These are phyloP conservation scores for Capricornis sumatraensis DNA, from an alignment of 2,113 vertebrate genomes.

Conservation along the genomic window DNA sequence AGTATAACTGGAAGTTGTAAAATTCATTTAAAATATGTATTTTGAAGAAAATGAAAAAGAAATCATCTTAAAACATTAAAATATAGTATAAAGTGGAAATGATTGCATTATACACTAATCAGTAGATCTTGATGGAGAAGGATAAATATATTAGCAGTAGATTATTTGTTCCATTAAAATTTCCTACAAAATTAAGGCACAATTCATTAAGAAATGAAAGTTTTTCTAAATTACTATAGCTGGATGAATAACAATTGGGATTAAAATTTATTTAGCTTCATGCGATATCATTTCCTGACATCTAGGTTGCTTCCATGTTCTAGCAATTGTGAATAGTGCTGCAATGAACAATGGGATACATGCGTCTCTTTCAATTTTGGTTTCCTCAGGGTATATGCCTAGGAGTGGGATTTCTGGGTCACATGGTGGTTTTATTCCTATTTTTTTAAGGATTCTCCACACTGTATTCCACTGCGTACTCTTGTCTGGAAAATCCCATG, in stretches of 20 bases:
- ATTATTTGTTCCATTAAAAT: background rate
- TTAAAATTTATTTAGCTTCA: background rate
- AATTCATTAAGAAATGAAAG: background rate
- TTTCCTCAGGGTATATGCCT: background rate
- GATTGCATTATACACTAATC: background rate
- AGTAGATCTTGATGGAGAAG: background rate
- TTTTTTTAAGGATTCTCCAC: background rate
- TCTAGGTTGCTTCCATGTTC: background rate
- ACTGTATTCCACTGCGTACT: background rate
- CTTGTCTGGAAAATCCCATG: too few relatives aligned
- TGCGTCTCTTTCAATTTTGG: background rate
- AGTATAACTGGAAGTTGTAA: background rate
- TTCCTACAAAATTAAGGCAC: background rate
- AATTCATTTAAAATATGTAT: background rate
- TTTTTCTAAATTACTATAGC: background rate
- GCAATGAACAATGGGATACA: background rate
- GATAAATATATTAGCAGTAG: background rate
- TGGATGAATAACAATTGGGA: background rate
- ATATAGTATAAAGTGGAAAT: background rate
- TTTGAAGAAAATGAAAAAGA: background rate
- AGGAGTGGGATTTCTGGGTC: background rate
- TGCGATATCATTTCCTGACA: background rate
- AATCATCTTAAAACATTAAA: background rate
- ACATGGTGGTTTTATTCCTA: background rate
- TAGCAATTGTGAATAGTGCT: background rate